Evolutionary conservation across 2,113 vertebrate genomes (phyloP).

Genomic region (Vulpes ferrilata): DNA sequence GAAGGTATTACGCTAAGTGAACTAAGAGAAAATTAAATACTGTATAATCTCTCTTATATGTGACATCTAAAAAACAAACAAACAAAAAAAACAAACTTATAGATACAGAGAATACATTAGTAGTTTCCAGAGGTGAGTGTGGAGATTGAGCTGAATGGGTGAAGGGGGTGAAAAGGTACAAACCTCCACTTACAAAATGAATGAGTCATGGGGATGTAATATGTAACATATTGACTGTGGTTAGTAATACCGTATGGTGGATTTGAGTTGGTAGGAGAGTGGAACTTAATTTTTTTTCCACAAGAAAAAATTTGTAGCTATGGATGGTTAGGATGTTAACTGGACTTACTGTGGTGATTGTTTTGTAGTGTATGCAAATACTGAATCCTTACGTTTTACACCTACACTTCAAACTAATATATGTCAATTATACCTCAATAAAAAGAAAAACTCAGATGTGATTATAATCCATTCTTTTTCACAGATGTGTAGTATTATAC

Average conservation of each 20-base stretch:
- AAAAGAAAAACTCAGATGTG: background rate
- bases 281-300: background rate
- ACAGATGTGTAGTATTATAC: background rate
- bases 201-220: background rate
- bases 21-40: conserved; percentile 7
- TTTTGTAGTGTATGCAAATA: background rate
- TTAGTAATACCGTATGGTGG: background rate
- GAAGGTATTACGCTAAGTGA: background rate
- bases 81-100: background rate
- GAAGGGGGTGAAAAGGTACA: background rate
- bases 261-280: conserved; percentile 5
- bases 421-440: background rate
- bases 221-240: background rate
- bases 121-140: background rate
- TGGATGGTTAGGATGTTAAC: background rate
- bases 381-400: background rate
- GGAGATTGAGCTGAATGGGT: background rate
- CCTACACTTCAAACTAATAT: background rate
- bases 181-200: background rate
- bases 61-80: background rate
- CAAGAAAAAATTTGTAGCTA: background rate
- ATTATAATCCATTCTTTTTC: background rate
- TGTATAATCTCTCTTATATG: background rate
- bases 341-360: background rate
- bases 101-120: background rate